Evolutionary conservation across 2,113 vertebrate species (phyloP), one percentile per base, ranked within the genome.

Genomic region (Onychostoma macrolepis): DNA sequence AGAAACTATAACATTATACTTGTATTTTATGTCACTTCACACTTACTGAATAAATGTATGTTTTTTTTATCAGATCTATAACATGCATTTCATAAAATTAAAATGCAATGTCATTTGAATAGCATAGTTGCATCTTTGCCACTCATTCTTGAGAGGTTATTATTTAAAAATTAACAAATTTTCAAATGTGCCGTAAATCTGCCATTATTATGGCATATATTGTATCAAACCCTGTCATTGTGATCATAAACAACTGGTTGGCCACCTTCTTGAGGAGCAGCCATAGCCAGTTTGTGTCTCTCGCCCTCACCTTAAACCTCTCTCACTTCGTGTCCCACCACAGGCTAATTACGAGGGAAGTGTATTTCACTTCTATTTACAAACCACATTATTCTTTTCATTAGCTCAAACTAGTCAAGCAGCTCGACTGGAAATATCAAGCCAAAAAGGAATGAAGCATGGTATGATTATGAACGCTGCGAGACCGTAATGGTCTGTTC

Each of bases 381-480:
- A 61, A 79, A 56, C 24, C 30, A 80, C 6, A 38, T 38, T 26
- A 21, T 80, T n/a, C 4, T 26, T 61, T 63, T 26, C 12, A 63
- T 80, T 43, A 81, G 36, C n/a, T 28, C 58, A 61, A 80, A 79
- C 28, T 48, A 53, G 33, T 41, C 30, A 61, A 58, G 78, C 53
- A 10, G 58, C 58, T 65, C 12, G 4, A 28, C 6, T 43, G 24
- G 4, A 65, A 65, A 81, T 19, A 45, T 81, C 26, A 5, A 81
- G 65, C 79, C 24, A 19, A 91, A 92, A 92, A 91, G 90, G 91
- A 93, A 94, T 94, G 0, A 95, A 96, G 93, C 94, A 94, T 96
- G 95, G 95, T 95, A 95, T 94, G 94, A 94, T 92, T 79, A 93
- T 95, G 95, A 96, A 85, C 17, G 69, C 56, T 9, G 19, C 19